These are phyloP conservation scores for Geothlypis trichas DNA, from an alignment of 2,113 vertebrate species.

Conservation along the genomic window DNA sequence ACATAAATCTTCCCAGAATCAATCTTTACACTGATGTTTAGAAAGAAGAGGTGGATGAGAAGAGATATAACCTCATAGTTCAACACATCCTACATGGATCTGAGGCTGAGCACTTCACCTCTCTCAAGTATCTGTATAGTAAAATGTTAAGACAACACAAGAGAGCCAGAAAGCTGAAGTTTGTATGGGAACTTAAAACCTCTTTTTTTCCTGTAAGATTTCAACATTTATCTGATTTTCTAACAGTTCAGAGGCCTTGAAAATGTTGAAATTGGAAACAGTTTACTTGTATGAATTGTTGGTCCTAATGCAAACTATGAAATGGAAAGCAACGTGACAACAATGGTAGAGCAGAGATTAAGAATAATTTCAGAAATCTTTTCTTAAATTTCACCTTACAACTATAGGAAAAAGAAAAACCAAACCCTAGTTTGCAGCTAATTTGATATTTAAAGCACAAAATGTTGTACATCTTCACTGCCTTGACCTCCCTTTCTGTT, in stretches of 20 bases:
- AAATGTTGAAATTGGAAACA: background rate
- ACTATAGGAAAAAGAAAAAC: background rate
- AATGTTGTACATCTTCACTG: background rate
- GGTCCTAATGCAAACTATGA: background rate
- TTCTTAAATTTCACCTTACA: background rate
- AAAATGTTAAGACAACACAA: background rate
- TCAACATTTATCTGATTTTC: background rate
- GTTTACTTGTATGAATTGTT: background rate
- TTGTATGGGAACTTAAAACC: background rate
- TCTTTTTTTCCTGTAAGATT: background rate
- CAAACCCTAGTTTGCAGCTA: background rate
- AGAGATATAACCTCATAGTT: background rate
- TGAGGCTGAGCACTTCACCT: background rate
- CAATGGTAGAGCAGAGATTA: background rate
- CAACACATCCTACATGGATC: fast-evolving
- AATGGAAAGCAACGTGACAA: background rate
- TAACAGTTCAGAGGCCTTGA: background rate
- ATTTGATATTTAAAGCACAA: background rate
- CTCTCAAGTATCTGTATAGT: background rate
- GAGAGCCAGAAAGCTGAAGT: background rate
- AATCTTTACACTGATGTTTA: background rate
- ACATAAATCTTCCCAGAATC: background rate
- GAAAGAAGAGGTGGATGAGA: background rate
- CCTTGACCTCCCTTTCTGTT: background rate
- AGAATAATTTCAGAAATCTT: background rate